These are phyloP conservation scores for Balearica regulorum DNA, from an alignment of 2,797 vertebrate species.

Conservation along the genomic window DNA sequence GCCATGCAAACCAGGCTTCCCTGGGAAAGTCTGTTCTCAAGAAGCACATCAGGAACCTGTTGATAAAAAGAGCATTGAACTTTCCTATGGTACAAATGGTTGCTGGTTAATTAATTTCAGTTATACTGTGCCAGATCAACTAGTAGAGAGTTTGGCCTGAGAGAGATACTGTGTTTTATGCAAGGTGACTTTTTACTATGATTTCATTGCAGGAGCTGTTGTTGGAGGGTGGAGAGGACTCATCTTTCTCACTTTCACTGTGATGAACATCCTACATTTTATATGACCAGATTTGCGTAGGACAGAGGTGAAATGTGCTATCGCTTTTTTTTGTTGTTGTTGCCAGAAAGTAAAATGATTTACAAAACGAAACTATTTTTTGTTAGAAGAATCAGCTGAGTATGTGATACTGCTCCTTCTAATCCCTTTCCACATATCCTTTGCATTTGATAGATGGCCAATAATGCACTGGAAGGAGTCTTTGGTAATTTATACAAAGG, in stretches of 20 bases:
- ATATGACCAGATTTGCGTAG: neutral
- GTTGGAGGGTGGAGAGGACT: neutral
- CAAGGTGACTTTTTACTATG: neutral
- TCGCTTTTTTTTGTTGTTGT: rapidly evolving
- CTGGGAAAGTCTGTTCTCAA: neutral
- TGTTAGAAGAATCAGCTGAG: neutral
- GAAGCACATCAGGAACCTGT: neutral
- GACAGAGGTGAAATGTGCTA: neutral
- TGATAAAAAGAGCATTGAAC: neutral
- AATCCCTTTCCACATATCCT: neutral
- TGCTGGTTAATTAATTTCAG: neutral
- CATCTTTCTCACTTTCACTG: neutral
- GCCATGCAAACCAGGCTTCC: neutral
- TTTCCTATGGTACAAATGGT: neutral
- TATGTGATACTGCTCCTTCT: neutral
- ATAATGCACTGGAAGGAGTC: neutral
- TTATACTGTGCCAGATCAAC: neutral
- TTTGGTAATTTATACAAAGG: neutral
- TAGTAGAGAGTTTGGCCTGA: neutral
- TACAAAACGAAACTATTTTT: neutral
- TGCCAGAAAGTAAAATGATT: neutral
- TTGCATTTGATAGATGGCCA: neutral
- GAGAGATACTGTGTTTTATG: neutral
- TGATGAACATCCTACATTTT: neutral
- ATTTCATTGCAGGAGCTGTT: neutral